Base-by-base conservation (phyloP, 2,888 invertebrate genomes). In the Dyspetes luteomarginatus region DNA sequence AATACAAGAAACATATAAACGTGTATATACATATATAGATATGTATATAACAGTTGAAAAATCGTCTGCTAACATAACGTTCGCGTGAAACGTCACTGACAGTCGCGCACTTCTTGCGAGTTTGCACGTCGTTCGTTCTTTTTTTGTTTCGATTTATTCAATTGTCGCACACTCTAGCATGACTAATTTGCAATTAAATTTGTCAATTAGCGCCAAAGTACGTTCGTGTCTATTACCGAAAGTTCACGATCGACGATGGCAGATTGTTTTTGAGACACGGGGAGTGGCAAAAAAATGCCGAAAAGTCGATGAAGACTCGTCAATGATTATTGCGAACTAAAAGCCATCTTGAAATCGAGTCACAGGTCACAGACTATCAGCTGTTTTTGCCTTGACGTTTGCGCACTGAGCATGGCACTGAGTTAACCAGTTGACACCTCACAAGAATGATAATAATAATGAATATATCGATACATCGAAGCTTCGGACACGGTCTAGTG, bases 21-120 rank as follows among this genome's bases (percentile, higher is more conserved):
- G 50, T 43, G 9, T 55, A 5, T n/a, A 60, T 48, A n/a, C n/a
- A n/a, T n/a, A n/a, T n/a, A n/a, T n/a, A n/a, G n/a, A n/a, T n/a
- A n/a, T 19, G 3, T 30, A 50, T 22, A 22, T 56, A 56, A 17
- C 12, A 28, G 43, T 48, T 24, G 36, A 52, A 86, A 85, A 88
- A 86, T 84, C 89, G 89, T 90, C 90, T 89, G 89, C 89, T 88
- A 87, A 5, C 83, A 85, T 85, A 81, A 83, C 69, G 82, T 82
- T 86, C 83, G 77, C 77, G 85, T 22, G 28, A 88, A 83, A 88
- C 88, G 89, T 90, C 88, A 89, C 86, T 88, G 85, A 85, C 86
- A 86, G 83, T 84, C 83, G 58, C 50, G 73, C 74, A 62, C 30
- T 41, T 4, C 26, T 5, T 30, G 41, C n/a, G 19, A 28, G 36